Evolutionary conservation across 2,113 vertebrate genomes (phyloP), one percentile per base, ranked within the genome.

Genomic region (Tor tambroides): DNA sequence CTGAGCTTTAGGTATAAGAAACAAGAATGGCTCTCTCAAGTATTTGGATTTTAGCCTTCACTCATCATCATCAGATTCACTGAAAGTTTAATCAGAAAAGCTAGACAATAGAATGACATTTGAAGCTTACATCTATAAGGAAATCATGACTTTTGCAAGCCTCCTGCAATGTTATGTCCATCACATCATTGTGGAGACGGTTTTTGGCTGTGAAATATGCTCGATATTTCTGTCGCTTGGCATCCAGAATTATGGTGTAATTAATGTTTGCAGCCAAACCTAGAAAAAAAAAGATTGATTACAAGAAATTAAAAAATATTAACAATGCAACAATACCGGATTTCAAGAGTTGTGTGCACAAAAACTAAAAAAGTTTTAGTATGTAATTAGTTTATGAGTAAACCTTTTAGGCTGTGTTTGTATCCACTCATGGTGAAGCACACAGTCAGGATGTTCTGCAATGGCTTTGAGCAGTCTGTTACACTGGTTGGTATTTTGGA

Each of bases 221-320:
- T 71, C 94, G 92, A 86, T 86, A 92, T 76, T 85, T 92, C 26
- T 89, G 89, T 23, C 94, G 92, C 10, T 87, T 93, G 19, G 85
- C 85, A 79, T 95, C 95, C 85, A 95, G 89, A 0, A 76, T 94
- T 1, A 95, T 54, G 61, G 84, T 93, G 51, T 89, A 95, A 75
- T 81, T 90, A 65, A 95, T 90, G 2, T 2, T 89, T 65, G 92
- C 94, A 84, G 9, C 1, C 41, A 92, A 80, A 84, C 90, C 94
- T 91, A 17, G 5, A n/a, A n/a, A 32, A 54, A 49, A 80, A 4
- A 4, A 10, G n/a, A 30, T 56, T 79, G 17, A 56, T 23, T 8
- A 19, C 21, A 80, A n/a, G 35, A 15, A 23, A 0, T 0, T 0
- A n/a, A 38, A 32, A 59, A 56, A 59, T 23, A 15, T 49, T 5